Conservation (phyloP, 2,797 vertebrate species). For the Pagetopsis macropterus region DNA sequence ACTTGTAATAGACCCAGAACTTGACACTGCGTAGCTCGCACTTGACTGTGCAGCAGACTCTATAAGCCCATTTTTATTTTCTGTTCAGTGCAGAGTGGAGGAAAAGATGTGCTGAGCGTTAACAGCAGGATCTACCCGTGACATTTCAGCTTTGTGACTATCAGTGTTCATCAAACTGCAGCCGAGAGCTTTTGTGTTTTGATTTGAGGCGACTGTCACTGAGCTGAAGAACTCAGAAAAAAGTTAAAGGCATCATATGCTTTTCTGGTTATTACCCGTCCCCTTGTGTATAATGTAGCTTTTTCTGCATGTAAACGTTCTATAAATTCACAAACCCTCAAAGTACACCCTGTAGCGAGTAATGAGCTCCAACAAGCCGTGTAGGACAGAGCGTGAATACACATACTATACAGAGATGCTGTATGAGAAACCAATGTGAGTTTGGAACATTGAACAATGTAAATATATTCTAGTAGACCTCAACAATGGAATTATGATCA, state of each 20-base stretch:
- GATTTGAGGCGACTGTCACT: constrained; percentile 36
- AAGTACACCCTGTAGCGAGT: no score
- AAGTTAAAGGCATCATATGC: background rate
- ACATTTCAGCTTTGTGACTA: constrained; percentile 54
- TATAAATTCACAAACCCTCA: no score
- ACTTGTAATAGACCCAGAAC: constrained; percentile 14
- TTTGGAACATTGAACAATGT: no score
- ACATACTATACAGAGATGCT: no score
- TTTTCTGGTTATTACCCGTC: no score
- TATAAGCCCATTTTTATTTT: constrained; percentile 9
- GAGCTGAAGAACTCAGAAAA: constrained; percentile 14
- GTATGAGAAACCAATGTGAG: no score
- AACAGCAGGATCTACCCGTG: constrained; percentile 21
- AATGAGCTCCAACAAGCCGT: no score
- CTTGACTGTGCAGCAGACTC: background rate
- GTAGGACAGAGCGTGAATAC: no score
- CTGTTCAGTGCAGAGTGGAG: constrained; percentile 8
- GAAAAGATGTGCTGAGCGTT: constrained; percentile 23
- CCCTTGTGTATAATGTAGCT: no score
- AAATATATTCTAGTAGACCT: no score
- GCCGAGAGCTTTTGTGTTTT: constrained; percentile 43
- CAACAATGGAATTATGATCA: no score
- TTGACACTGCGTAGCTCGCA: background rate
- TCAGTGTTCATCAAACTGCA: constrained; percentile 32
- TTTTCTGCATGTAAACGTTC: no score